Evolutionary conservation across 2,113 vertebrate species (phyloP).

Genomic region (Paratilapia polleni): DNA sequence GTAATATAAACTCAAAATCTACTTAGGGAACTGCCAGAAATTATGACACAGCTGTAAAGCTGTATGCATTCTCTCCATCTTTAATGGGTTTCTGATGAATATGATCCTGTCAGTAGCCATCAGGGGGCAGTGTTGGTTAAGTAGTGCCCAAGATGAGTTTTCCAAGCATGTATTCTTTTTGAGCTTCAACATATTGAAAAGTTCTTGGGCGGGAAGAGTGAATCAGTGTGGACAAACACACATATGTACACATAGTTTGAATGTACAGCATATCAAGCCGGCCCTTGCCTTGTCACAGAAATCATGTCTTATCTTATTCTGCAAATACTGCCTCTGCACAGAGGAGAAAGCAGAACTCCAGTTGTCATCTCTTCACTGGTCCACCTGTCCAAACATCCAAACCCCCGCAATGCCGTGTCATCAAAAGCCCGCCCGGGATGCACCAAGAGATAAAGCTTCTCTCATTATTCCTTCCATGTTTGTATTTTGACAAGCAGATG

Average conservation of each 20-base stretch:
- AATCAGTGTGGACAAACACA: neutral
- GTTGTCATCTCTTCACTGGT: slow-evolving; percentile 53
- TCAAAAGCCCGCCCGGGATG: slow-evolving; percentile 25
- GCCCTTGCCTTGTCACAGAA: slow-evolving; percentile 62
- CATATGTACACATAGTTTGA: slow-evolving; percentile 3
- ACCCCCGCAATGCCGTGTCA: slow-evolving; percentile 40
- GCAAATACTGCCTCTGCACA: slow-evolving; percentile 59
- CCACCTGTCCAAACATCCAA: slow-evolving; percentile 63
- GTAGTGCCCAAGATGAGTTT: neutral
- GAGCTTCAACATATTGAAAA: slow-evolving; percentile 30
- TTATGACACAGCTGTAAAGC: neutral
- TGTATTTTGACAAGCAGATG: slow-evolving; percentile 61
- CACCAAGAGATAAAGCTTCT: slow-evolving; percentile 43
- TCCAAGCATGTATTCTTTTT: neutral
- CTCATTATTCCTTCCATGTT: slow-evolving; percentile 63
- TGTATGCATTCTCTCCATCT: neutral
- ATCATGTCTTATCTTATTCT: slow-evolving; percentile 65
- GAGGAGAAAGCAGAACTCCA: slow-evolving; percentile 48
- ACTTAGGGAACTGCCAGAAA: neutral
- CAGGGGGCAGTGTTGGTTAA: slow-evolving; percentile 70
- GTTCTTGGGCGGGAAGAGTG: neutral
- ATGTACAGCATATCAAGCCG: slow-evolving; percentile 31
- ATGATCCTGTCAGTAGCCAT: neutral
- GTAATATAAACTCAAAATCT: neutral
- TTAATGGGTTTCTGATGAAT: neutral